Conservation (phyloP, 2,888 invertebrate species). For the Podotricha telesiphe region DNA sequence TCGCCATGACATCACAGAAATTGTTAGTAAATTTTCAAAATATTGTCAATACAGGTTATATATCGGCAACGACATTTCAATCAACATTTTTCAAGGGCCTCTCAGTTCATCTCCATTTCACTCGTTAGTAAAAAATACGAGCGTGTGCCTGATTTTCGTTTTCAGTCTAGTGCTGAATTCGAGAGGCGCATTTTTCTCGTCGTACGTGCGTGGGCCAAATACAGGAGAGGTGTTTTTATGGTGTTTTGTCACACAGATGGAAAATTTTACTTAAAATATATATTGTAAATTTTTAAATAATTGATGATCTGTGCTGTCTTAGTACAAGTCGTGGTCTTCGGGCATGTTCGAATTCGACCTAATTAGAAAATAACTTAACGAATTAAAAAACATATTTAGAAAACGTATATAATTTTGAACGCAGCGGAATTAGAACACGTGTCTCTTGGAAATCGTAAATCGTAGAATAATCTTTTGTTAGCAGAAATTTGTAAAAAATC, state of each 20-base stretch:
- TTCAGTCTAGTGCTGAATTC: constrained; percentile 31
- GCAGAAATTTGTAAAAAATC: too few relatives aligned
- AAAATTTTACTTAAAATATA: neutral
- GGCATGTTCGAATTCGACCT: too few relatives aligned
- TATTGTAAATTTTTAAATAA: too few relatives aligned
- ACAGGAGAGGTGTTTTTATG: constrained; percentile 26
- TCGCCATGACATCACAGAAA: neutral
- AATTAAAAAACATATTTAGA: too few relatives aligned
- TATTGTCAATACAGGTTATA: neutral
- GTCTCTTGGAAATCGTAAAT: too few relatives aligned
- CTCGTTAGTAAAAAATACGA: constrained; percentile 21
- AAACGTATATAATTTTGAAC: too few relatives aligned
- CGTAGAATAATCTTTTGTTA: too few relatives aligned
- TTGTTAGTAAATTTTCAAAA: neutral
- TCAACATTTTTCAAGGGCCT: constrained; percentile 10
- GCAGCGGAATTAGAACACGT: too few relatives aligned
- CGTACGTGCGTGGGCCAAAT: constrained; percentile 43
- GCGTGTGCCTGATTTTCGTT: constrained; percentile 25
- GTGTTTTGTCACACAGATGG: constrained; percentile 30
- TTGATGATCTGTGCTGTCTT: too few relatives aligned
- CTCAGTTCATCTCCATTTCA: constrained; percentile 19
- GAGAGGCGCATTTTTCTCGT: constrained; percentile 44
- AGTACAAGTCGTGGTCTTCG: too few relatives aligned
- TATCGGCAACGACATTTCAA: constrained; percentile 9
- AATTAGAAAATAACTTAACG: too few relatives aligned